Evolutionary conservation across 2,888 invertebrate species (phyloP).

Genomic region (Liposcelis brunnea): DNA sequence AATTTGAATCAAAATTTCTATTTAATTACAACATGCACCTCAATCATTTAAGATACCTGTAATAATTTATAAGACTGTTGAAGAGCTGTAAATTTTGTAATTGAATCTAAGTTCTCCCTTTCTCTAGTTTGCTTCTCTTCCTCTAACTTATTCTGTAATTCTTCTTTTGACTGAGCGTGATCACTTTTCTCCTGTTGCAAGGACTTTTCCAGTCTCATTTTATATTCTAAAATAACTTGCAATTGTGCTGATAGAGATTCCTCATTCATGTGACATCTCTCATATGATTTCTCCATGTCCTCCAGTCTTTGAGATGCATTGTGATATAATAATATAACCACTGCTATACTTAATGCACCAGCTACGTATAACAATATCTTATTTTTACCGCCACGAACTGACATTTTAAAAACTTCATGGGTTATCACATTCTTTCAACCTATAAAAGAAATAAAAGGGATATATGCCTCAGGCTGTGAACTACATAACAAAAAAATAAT

Average conservation of each 20-base stretch:
- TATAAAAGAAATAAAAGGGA: too few relatives aligned
- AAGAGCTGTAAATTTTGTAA: conserved; percentile 34
- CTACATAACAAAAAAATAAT: too few relatives aligned
- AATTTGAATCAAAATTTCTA: neutral
- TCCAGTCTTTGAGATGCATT: conserved; percentile 38
- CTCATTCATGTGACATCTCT: conserved; percentile 38
- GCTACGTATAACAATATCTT: conserved; percentile 36
- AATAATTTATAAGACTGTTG: conserved; percentile 36
- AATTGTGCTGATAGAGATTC: conserved; percentile 38
- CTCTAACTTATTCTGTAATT: conserved; percentile 27
- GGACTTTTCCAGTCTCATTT: conserved; percentile 36
- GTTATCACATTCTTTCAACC: too few relatives aligned
- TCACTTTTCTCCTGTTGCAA: conserved; percentile 36
- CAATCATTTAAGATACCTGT: conserved; percentile 25
- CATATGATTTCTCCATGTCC: conserved; percentile 32
- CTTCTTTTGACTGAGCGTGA: conserved; percentile 32
- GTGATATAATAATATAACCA: conserved; percentile 38
- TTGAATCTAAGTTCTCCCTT: conserved; percentile 31
- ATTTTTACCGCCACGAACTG: conserved; percentile 38
- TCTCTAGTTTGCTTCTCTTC: conserved; percentile 32
- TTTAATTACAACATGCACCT: too few relatives aligned
- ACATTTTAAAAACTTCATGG: conserved; percentile 24
- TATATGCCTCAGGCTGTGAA: too few relatives aligned
- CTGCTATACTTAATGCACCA: conserved; percentile 31
- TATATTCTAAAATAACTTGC: conserved; percentile 40